Evolutionary conservation across 2,888 invertebrate species (phyloP).

Genomic region (Frankliniella fusca): DNA sequence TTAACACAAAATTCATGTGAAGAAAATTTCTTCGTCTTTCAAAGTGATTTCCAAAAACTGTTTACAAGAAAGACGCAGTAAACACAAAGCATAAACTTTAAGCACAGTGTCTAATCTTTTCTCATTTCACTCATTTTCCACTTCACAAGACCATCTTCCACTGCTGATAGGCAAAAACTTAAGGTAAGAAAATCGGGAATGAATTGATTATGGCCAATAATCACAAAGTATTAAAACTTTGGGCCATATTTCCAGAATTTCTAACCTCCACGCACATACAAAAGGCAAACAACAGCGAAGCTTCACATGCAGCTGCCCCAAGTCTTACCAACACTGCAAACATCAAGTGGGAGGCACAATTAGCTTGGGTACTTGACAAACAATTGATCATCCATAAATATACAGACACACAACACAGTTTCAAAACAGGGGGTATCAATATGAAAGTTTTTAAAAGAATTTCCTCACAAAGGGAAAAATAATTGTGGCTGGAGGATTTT

Average conservation of each 20-base stretch:
- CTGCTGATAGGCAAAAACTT: too few relatives aligned
- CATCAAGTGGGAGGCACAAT: neutral
- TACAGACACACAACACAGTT: too few relatives aligned
- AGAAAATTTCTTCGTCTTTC: neutral
- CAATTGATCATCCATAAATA: too few relatives aligned
- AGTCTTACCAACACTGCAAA: neutral
- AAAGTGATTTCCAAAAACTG: neutral
- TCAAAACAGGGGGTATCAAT: too few relatives aligned
- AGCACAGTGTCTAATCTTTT: too few relatives aligned
- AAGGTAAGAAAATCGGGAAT: too few relatives aligned
- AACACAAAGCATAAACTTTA: neutral
- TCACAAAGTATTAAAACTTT: neutral
- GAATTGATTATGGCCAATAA: neutral
- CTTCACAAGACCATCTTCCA: too few relatives aligned
- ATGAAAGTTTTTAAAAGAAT: too few relatives aligned
- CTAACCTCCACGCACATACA: neutral
- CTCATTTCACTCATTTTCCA: too few relatives aligned
- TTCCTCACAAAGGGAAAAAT: too few relatives aligned
- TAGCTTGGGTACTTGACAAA: too few relatives aligned
- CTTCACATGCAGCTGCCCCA: neutral
- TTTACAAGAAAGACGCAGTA: neutral
- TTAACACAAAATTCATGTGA: neutral
- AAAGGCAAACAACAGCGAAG: constrained; percentile 1
- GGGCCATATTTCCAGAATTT: neutral
- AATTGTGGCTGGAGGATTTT: too few relatives aligned